Base-by-base conservation (phyloP, 2,797 vertebrate genomes). In the Fistularia commersonii region DNA sequence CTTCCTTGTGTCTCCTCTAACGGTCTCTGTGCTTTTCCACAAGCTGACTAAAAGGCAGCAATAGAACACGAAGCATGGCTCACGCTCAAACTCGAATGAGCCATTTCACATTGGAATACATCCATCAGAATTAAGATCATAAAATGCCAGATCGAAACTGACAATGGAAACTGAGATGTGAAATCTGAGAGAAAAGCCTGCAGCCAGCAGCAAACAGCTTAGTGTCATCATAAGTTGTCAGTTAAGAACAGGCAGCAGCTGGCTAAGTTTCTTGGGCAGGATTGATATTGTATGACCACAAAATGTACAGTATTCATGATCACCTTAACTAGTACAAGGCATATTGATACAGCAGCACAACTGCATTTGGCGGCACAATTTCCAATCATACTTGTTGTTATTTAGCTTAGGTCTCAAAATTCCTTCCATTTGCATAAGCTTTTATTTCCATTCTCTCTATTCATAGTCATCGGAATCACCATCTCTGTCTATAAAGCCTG, bases 51-150 rank as follows among this genome's bases (percentile, higher is more conserved):
- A 85, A 82, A 84, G 83, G 79, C 57, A 78, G 72, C 80, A 66
- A 77, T 76, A 48, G 81, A 78, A 81, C 76, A 79, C 61, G 61
- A 67, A 66, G 79, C 69, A 78, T 63, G 74, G 76, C 66, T 64
- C 53, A 32, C 65, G 32, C 69, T 88, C 81, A 73, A 80, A 79
- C 79, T 64, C 72, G 34, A 71, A 57, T 72, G 72, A 86, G 69
- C 84, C 79, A 83, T 81, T 85, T 87, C 82, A 75, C 83, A 65
- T 81, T 74, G 82, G 81, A 86, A 78, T 35, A 69, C 68, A 78
- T 85, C 82, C 83, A 82, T 84, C 79, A 77, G 67, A 83, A 85
- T 83, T 80, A 81, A 57, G 75, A 79, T 80, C 77, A 81, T 64
- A 77, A 79, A 64, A 82, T 76, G 78, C 66, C 81, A 64, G 79